phyloP scores from a whole-genome alignment of 2,797 vertebrate genomes.

The Forpus xanthops region DNA sequence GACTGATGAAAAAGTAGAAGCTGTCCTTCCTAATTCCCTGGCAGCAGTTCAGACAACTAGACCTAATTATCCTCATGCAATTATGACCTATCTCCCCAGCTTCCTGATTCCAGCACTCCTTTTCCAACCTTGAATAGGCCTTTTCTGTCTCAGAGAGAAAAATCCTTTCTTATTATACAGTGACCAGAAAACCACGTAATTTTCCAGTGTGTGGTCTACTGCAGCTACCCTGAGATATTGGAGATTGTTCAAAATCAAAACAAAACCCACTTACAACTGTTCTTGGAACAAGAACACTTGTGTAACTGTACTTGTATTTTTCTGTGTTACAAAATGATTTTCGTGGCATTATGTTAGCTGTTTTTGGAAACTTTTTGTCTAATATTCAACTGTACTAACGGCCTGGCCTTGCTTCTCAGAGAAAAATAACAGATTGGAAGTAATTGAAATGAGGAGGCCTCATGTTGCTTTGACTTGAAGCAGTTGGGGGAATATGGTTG shows the following conservation, averaged over 20 bases:
- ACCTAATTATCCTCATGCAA: neutral
- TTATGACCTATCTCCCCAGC: conserved; percentile 12
- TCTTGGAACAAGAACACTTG: conserved; percentile 62
- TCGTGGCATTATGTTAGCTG: conserved; percentile 30
- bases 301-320: conserved; percentile 60
- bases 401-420: conserved; percentile 16
- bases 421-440: conserved; percentile 16
- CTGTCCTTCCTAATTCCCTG: neutral
- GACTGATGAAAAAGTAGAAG: neutral
- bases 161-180: conserved; percentile 48
- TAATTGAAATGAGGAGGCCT: neutral
- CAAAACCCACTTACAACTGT: conserved; percentile 67
- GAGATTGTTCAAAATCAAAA: conserved; percentile 65
- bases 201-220: conserved; percentile 68
- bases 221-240: conserved; percentile 53
- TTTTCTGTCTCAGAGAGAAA: conserved; percentile 52
- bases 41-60: conserved; percentile 3
- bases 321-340: conserved; percentile 53
- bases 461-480: neutral
- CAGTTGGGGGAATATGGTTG: neutral
- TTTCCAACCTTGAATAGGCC: conserved; percentile 32
- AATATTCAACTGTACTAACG: neutral
- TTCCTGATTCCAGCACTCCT: conserved; percentile 38
- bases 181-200: conserved; percentile 49
- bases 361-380: conserved; percentile 46